Conservation (phyloP, 2,888 invertebrate genomes). For the Drosophila acutilabella region DNA sequence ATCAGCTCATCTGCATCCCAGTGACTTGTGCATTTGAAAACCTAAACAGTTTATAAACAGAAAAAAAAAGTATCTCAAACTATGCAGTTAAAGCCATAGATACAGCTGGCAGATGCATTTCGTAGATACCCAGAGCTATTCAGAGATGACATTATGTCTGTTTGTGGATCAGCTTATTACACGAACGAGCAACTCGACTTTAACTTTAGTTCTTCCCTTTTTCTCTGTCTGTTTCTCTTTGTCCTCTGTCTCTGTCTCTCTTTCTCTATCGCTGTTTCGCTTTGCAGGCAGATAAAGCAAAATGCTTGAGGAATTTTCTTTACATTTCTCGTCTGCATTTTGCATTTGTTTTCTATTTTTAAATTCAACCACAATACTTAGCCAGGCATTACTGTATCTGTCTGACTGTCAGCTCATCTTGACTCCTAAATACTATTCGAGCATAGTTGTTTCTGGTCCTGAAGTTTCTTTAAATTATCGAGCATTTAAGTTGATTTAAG, state of each 20-base stretch:
- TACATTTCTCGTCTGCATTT: constrained; percentile 8
- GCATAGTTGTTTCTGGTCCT: too few species aligned
- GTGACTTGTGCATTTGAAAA: constrained; percentile 48
- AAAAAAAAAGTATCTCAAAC: constrained; percentile 13
- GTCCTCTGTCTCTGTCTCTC: background rate
- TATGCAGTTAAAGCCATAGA: constrained; percentile 11
- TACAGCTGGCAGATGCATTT: constrained; percentile 7
- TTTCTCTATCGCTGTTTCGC: constrained; percentile 8
- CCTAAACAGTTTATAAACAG: constrained; percentile 55
- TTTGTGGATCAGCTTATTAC: constrained; percentile 37
- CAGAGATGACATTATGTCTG: constrained; percentile 10
- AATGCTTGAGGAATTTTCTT: background rate
- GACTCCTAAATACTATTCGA: too few species aligned
- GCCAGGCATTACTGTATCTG: constrained; percentile 33
- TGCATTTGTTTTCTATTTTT: constrained; percentile 31
- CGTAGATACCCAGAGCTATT: background rate
- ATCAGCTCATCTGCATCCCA: constrained; percentile 43
- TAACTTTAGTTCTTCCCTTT: background rate
- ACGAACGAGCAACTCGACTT: constrained; percentile 13
- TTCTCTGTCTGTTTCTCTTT: background rate
- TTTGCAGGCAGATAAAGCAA: constrained; percentile 34
- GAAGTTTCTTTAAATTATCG: too few species aligned
- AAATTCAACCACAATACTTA: constrained; percentile 10
- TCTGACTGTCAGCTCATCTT: too few species aligned
- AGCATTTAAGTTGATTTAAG: too few species aligned